A percentile compares a stretch with the other conserved stretches of the same genome.
These are phyloP conservation scores for Hirundichthys speculiger DNA, from an alignment of 2,113 vertebrate genomes.

Conservation along the genomic window DNA sequence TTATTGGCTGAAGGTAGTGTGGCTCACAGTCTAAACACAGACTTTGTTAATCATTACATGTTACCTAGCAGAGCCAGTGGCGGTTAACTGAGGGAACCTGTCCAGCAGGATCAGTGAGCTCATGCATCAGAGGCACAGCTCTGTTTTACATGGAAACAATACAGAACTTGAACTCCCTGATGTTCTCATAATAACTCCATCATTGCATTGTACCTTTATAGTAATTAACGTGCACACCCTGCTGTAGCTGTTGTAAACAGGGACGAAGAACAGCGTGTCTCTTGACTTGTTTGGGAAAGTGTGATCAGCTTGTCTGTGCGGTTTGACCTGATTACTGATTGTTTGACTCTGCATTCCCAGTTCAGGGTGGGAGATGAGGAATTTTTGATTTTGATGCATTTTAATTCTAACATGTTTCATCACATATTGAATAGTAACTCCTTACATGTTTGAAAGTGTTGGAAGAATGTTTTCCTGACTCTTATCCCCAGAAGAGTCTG, in stretches of 20 bases:
- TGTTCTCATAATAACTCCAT: background rate
- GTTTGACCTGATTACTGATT: constrained; percentile 10
- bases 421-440: constrained; percentile 19
- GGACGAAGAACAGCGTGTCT: constrained; percentile 2
- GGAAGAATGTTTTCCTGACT: constrained; percentile 64
- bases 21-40: background rate
- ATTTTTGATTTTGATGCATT: constrained; percentile 31
- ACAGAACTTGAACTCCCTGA: constrained; percentile 25
- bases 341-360: constrained; percentile 49
- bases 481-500: constrained; percentile 17
- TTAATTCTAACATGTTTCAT: constrained; percentile 34
- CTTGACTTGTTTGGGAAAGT: background rate
- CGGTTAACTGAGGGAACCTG: constrained; percentile 56
- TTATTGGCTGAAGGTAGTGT: background rate
- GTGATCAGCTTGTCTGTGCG: constrained; percentile 6
- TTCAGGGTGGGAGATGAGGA: constrained; percentile 35
- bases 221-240: background rate
- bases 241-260: background rate
- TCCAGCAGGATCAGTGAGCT: constrained; percentile 49
- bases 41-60: constrained; percentile 61
- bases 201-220: constrained; percentile 7
- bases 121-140: constrained; percentile 5
- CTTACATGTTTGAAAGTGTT: constrained; percentile 27
- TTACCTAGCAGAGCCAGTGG: constrained; percentile 28
- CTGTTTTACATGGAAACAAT: constrained; percentile 26